A percentile compares a stretch with the other conserved stretches of the same genome.
phyloP scores from a whole-genome alignment of 2,888 invertebrate genomes.

The Aproaerema taeniolella region DNA sequence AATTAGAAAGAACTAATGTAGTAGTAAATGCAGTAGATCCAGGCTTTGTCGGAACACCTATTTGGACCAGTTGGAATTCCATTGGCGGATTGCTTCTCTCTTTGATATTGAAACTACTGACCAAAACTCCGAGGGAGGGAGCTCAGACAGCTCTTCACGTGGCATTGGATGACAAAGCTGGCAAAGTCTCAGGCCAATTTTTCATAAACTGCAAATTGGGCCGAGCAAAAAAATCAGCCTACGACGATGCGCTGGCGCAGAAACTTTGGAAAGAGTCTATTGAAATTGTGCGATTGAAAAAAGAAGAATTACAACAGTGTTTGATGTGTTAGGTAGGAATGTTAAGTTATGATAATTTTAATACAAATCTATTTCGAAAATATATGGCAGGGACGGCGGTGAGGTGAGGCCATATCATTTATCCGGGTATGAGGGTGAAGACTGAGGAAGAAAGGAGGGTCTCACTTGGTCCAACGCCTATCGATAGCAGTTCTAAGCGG shows the following conservation, averaged over 20 bases:
- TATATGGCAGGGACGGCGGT: too few species aligned
- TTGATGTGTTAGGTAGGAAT: too few species aligned
- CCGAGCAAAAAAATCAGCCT: conserved; percentile 70
- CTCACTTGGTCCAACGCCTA: too few species aligned
- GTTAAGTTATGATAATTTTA: too few species aligned
- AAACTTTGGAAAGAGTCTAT: conserved; percentile 87
- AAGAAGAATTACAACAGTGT: conserved; percentile 81
- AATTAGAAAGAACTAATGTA: conserved; percentile 73
- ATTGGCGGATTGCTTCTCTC: conserved; percentile 40
- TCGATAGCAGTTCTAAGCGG: too few species aligned
- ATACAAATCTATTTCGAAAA: too few species aligned
- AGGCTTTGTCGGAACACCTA: conserved; percentile 82
- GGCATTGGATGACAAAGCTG: conserved; percentile 23
- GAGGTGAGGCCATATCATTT: too few species aligned
- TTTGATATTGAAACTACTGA: neutral
- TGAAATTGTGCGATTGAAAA: conserved; percentile 78
- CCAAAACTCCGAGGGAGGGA: conserved; percentile 14
- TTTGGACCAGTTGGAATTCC: conserved; percentile 76
- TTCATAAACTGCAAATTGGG: conserved; percentile 79
- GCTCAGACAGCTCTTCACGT: conserved; percentile 24
- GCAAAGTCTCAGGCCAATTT: conserved; percentile 23
- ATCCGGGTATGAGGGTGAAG: too few species aligned
- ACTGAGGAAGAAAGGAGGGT: too few species aligned
- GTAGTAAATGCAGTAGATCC: conserved; percentile 88
- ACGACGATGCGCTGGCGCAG: conserved; percentile 80